Conservation (phyloP, 2,888 invertebrate species). For the Hypomecis atomaria region DNA sequence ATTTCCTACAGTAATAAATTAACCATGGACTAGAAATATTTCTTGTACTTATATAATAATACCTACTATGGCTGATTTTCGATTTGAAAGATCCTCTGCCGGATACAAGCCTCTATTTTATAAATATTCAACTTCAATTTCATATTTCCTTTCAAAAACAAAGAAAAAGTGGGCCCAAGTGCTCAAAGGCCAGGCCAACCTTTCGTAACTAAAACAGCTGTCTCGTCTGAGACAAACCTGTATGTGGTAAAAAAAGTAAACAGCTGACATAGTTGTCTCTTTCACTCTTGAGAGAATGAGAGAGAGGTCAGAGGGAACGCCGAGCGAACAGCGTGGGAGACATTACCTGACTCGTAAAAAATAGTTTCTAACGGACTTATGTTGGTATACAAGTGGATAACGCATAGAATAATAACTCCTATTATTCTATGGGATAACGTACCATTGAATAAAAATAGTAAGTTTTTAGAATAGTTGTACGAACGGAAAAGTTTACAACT, state of each 20-base stretch:
- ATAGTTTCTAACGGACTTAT: slow-evolving; percentile 7
- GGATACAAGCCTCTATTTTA: no score
- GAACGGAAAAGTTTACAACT: no score
- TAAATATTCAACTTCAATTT: no score
- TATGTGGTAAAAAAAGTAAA: slow-evolving; percentile 31
- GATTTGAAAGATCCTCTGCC: no score
- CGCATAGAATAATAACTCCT: not conserved
- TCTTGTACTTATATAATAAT: no score
- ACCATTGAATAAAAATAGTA: no score
- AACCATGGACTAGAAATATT: no score
- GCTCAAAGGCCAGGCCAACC: not conserved
- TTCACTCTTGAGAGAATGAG: slow-evolving; percentile 29
- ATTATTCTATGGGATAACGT: not conserved
- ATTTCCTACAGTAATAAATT: no score
- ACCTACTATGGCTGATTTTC: no score
- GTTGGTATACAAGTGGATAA: not conserved
- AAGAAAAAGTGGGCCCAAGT: slow-evolving; percentile 1
- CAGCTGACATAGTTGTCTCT: slow-evolving; percentile 36
- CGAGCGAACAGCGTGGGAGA: slow-evolving; percentile 31
- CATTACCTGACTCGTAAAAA: slow-evolving; percentile 11
- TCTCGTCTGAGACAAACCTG: slow-evolving; percentile 37
- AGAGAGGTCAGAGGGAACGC: slow-evolving; percentile 40
- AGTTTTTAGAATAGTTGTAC: no score
- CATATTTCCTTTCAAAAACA: not conserved
- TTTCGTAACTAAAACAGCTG: slow-evolving; percentile 40